Conservation (phyloP, 2,888 invertebrate species). For the Bursaphelenchus okinawaensis region DNA sequence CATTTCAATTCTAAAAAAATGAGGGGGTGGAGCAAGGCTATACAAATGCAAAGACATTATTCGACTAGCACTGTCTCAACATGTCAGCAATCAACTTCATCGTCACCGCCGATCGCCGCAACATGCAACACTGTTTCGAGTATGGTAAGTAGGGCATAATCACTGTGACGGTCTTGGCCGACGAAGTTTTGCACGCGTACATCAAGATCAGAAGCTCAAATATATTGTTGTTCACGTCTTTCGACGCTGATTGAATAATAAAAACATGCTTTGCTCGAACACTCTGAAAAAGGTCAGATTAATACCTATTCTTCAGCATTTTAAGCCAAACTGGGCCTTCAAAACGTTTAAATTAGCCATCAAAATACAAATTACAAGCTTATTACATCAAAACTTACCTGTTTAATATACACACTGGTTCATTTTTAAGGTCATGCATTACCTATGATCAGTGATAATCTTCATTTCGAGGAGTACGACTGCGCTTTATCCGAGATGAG, state of each 20-base stretch:
- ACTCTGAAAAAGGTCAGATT: slow-evolving; percentile 69
- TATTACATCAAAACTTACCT: slow-evolving; percentile 15
- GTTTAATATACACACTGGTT: slow-evolving; percentile 26
- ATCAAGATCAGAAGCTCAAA: slow-evolving; percentile 98
- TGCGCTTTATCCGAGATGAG: slow-evolving; percentile 30
- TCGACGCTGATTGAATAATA: slow-evolving; percentile 92
- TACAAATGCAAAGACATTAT: slow-evolving; percentile 97
- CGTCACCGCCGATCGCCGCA: slow-evolving; percentile 93
- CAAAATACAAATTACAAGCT: too few species aligned
- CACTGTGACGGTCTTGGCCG: slow-evolving; percentile 90
- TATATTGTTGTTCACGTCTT: slow-evolving; percentile 95
- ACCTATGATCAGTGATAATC: not conserved
- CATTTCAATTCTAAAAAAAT: too few species aligned
- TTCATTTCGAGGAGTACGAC: not conserved
- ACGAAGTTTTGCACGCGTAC: slow-evolving; percentile 95
- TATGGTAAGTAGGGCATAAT: slow-evolving; percentile 89
- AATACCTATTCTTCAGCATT: too few species aligned
- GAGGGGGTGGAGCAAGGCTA: too few species aligned
- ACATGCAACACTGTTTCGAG: slow-evolving; percentile 93
- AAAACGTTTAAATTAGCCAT: too few species aligned
- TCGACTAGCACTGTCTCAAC: slow-evolving; percentile 79
- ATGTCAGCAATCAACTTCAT: slow-evolving; percentile 88
- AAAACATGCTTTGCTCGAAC: slow-evolving; percentile 94
- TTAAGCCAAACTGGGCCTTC: too few species aligned
- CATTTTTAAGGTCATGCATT: too few species aligned